Percentiles rank a stretch among this genome's conserved stretches.
Conservation (phyloP, 1,140 invertebrate species). For the Pseudomyrmex flavicornis region DNA sequence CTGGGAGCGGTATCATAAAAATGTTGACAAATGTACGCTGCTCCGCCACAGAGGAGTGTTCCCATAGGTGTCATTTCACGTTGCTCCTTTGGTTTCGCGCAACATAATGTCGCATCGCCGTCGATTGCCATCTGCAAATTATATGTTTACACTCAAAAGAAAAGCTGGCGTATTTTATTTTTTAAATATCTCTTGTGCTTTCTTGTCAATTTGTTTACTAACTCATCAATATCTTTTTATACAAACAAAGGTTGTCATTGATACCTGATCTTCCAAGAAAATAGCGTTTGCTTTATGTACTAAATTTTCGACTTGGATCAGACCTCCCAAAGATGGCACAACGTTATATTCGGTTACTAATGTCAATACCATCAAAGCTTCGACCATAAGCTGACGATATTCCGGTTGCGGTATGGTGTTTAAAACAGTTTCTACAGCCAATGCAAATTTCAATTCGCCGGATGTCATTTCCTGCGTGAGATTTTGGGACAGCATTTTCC, state of each 20-base stretch:
- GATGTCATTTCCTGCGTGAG: conserved; percentile 99
- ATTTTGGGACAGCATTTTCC: conserved; percentile 94
- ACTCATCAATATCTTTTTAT: background rate
- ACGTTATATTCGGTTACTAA: conserved; percentile 95
- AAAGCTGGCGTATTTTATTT: background rate
- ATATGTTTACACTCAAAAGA: background rate
- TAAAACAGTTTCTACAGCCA: conserved; percentile 98
- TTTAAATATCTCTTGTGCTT: background rate
- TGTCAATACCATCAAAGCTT: conserved; percentile 98
- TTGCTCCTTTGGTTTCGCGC: conserved; percentile 90
- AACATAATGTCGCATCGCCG: conserved; percentile 96
- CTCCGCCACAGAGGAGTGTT: conserved; percentile 93
- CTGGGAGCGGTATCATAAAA: conserved; percentile 99
- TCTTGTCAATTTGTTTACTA: background rate
- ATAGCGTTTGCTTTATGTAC: conserved; percentile 97
- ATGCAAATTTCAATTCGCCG: conserved; percentile 98
- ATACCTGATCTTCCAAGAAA: conserved; percentile 98
- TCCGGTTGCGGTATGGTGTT: conserved; percentile 99
- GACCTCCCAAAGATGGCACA: conserved; percentile 90
- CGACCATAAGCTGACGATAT: conserved; percentile 98
- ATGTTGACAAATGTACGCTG: conserved; percentile 97
- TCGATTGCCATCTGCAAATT: conserved; percentile 89
- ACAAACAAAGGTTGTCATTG: conserved; percentile 3
- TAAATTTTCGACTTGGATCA: conserved; percentile 96
- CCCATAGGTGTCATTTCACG: conserved; percentile 87